Percentiles rank a stretch among this genome's conserved stretches.
Conservation (phyloP, 2,113 vertebrate species). For the Podarcis muralis region DNA sequence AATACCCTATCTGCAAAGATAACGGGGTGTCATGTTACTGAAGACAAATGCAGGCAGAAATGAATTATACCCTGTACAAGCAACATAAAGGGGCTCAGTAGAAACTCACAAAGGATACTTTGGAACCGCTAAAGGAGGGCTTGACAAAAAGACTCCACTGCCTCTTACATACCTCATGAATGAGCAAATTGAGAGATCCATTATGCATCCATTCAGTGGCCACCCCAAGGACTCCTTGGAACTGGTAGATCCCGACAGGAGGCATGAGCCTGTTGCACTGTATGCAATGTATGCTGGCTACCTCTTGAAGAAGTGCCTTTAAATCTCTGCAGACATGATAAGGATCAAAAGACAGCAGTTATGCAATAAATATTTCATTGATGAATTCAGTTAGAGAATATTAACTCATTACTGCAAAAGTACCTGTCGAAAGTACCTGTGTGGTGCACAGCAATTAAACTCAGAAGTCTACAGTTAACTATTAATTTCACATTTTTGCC, state of each 20-base stretch:
- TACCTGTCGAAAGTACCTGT: background rate
- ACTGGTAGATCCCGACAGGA: conserved; percentile 69
- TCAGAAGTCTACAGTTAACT: background rate
- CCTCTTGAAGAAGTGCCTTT: conserved; percentile 55
- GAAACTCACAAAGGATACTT: background rate
- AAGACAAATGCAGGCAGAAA: background rate
- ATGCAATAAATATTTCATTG: background rate
- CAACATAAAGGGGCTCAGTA: background rate
- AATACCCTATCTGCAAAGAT: no score
- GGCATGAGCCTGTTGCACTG: conserved; percentile 61
- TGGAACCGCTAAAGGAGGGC: background rate
- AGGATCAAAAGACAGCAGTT: background rate
- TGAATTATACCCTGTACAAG: background rate
- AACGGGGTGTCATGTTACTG: no score
- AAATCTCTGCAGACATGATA: conserved; percentile 36
- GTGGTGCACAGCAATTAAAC: background rate
- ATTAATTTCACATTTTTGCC: background rate
- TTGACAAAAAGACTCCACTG: background rate
- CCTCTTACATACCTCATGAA: conserved; percentile 72
- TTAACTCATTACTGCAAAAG: no score
- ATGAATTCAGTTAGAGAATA: no score
- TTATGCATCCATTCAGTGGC: conserved; percentile 78
- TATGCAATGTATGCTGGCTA: background rate
- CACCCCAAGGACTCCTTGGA: conserved; percentile 59
- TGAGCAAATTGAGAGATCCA: conserved; percentile 70